Evolutionary conservation across 2,113 vertebrate species (phyloP).

Genomic region (Rutilus rutilus): DNA sequence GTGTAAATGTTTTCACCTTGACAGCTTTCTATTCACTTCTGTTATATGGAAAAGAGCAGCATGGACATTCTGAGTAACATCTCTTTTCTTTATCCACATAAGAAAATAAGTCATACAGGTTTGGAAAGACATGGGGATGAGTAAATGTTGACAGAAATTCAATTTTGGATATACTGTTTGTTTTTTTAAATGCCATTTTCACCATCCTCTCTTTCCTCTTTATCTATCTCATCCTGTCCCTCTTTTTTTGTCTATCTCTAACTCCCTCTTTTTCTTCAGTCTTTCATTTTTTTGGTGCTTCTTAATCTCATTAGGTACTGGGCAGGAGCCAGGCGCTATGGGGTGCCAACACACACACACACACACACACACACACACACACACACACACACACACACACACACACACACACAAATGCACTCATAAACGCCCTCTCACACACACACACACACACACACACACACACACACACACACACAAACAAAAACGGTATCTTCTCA

Average conservation of each 20-base stretch:
- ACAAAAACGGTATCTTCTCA: conserved; percentile 35
- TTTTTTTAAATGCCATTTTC: not conserved
- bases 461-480: conserved; percentile 17
- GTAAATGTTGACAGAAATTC: not conserved
- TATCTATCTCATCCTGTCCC: conserved; percentile 5
- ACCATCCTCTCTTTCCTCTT: not conserved
- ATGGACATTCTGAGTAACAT: not conserved
- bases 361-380: conserved; percentile 26
- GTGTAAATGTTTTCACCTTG: not conserved
- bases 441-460: conserved; percentile 7
- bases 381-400: conserved; percentile 14
- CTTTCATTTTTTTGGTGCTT: conserved; percentile 4
- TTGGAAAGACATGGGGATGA: not conserved
- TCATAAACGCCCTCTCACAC: no score
- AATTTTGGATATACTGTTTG: not conserved
- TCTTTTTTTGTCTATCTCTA: conserved; percentile 30
- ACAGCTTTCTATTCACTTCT: not conserved
- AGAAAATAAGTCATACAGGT: not conserved
- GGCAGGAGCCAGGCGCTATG: conserved; percentile 39
- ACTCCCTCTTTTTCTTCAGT: conserved; percentile 22
- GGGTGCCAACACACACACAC: conserved; percentile 41
- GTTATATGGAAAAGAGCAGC: not conserved
- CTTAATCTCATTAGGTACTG: conserved; percentile 52
- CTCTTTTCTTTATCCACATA: not conserved
- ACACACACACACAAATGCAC: conserved; percentile 12